Evolutionary conservation across 2,888 invertebrate species (phyloP), one percentile per base, ranked within the genome.

Genomic region (Aricia artaxerxes): DNA sequence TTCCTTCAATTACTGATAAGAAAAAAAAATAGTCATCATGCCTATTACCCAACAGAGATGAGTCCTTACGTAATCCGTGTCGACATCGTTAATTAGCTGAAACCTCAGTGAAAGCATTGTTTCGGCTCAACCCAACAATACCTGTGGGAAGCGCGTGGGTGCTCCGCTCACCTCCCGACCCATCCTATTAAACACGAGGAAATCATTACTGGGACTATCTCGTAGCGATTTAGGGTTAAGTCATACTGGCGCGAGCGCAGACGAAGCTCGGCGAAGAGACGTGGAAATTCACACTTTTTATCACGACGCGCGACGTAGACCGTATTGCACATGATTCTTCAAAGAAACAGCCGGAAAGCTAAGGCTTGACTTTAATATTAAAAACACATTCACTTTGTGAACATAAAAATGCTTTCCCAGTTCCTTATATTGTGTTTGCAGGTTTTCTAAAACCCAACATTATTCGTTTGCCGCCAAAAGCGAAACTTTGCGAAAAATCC

Each of bases 71-170:
- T 80, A 81, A 81, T 79, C 61, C 7, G 61, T 79, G 77, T 82
- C 79, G 78, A 80, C 79, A 87, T 86, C 86, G 89, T 91, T 91
- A 92, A 92, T 92, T 91, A 92, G 86, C 87, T 83, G 84, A 87
- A 87, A 88, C 82, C 31, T 85, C 85, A 88, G 92, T 90, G 92
- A 92, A 92, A 92, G 92, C 90, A 89, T 92, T 92, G 91, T 91
- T 87, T 88, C 81, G 82, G 83, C 80, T 84, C 82, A 85, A 83
- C 82, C 85, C 84, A 82, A 85, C 85, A 83, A 83, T 83, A 83
- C 83, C 83, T 82, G 90, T 91, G 90, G 90, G 91, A 90, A 87
- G 90, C 77, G 79, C 81, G 89, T 89, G 83, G 91, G 90, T 83
- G 83, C 60, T 5, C 40, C 61, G 69, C 73, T 79, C 78, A 79